A percentile compares a stretch with the other conserved stretches of the same genome.
Evolutionary conservation across 2,888 invertebrate species (phyloP).

Genomic region (Eristalinus sepulchralis): DNA sequence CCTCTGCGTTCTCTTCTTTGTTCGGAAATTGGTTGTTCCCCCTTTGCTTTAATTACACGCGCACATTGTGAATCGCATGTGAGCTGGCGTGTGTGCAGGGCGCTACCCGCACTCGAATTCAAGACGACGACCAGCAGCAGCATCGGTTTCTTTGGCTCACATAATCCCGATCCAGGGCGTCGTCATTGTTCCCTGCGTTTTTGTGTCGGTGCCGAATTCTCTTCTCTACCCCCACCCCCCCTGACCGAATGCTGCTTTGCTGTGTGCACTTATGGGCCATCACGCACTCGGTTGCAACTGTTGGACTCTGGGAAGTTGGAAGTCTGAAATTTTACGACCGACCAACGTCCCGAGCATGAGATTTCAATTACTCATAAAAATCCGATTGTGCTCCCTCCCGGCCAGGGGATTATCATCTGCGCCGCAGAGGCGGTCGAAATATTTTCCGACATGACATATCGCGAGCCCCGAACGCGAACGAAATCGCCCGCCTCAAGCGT

Average conservation of each 20-base stretch:
- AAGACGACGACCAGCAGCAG: not conserved
- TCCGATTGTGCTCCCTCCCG: not conserved
- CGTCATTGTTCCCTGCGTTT: not conserved
- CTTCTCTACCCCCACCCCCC: not conserved
- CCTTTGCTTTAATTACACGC: slow-evolving; percentile 60
- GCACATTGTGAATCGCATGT: slow-evolving; percentile 35
- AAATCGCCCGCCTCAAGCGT: not conserved
- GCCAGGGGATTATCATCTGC: not conserved
- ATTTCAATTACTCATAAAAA: not conserved
- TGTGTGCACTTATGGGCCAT: not conserved
- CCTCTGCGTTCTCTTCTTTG: slow-evolving; percentile 26
- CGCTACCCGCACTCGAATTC: not conserved
- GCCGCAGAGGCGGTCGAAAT: not conserved
- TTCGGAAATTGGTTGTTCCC: slow-evolving; percentile 59
- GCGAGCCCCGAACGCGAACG: slow-evolving; percentile 2
- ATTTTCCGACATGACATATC: slow-evolving; percentile 18
- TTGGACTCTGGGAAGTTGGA: not conserved
- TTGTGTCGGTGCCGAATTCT: no score
- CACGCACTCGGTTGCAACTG: not conserved
- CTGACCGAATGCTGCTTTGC: not conserved
- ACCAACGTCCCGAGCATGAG: not conserved
- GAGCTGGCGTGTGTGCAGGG: not conserved
- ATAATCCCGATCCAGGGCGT: not conserved
- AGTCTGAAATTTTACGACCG: not conserved
- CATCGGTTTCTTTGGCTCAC: not conserved